Evolutionary conservation across 2,797 vertebrate genomes (phyloP).

Genomic region (Triplophysa yarkandensis): DNA sequence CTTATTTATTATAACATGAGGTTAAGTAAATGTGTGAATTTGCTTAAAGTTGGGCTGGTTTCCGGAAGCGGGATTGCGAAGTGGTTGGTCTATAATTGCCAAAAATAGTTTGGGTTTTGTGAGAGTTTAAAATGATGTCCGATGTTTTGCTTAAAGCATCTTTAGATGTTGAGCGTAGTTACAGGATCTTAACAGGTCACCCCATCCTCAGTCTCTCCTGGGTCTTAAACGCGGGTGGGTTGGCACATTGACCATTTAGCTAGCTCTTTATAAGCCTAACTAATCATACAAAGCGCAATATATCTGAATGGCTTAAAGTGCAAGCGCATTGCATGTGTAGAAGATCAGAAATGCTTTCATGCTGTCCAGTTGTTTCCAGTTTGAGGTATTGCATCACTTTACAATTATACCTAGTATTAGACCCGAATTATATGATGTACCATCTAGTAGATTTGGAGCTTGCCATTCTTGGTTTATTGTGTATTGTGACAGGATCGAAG

Average conservation of each 20-base stretch:
- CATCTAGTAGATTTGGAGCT: conserved; percentile 1
- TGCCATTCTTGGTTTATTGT: not conserved
- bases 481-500: conserved; percentile 9
- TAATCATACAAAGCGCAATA: conserved; percentile 60
- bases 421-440: conserved; percentile 1
- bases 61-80: conserved; percentile 8
- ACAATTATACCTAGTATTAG: conserved; percentile 51
- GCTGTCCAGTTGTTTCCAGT: conserved; percentile 5
- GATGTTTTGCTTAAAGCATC: not conserved
- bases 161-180: not conserved
- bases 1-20: not conserved
- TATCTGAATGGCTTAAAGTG: conserved; percentile 60
- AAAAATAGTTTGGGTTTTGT: not conserved
- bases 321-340: conserved; percentile 47
- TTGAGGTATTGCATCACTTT: conserved; percentile 39
- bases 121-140: not conserved
- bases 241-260: conserved; percentile 55
- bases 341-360: conserved; percentile 34
- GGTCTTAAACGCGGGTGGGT: conserved; percentile 45
- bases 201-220: conserved; percentile 38
- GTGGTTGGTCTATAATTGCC: no score
- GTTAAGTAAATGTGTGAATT: not conserved
- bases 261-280: conserved; percentile 52
- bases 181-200: conserved; percentile 12
- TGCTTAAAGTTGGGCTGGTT: not conserved